Evolutionary conservation across 1,140 invertebrate species (phyloP), one percentile per base, ranked within the genome.

Genomic region (Matsumurasca onukii): DNA sequence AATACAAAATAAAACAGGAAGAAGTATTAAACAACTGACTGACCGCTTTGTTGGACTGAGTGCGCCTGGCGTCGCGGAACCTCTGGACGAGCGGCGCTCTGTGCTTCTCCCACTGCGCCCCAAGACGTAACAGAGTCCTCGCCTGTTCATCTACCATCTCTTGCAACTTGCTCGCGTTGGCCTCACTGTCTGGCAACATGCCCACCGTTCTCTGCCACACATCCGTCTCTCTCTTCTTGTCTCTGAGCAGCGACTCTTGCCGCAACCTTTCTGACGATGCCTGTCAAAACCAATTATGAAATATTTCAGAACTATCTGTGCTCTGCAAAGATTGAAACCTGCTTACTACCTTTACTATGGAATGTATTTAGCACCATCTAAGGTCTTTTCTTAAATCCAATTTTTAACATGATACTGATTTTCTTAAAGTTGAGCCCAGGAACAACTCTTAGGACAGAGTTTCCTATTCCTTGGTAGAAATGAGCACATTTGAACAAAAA

Each of bases 51-150:
- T 82, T 81, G n/a, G 82, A 83, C 75, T 82, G 82, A 27, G 84
- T 81, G 73, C 84, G 82, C 75, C 84, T 83, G 55, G 88, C 80
- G 66, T 81, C 76, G 34, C 85, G 75, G 76, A 87, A 89, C 71
- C 88, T 81, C 69, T 86, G 78, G 66, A 90, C 82, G 15, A 91
- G 78, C 17, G 88, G 86, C 45, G 79, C 80, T 72, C 88, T 80
- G 69, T 88, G 86, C 70, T 86, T 82, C 69, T 90, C 87, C 90
- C 90, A 92, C 72, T 91, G 86, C 61, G 81, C 83, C 2, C 85
- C 85, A 69, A 91, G 78, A 70, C 79, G 82, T 12, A 86, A 77
- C 49, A 91, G 75, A 78, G 86, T 83, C 74, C 85, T 83, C 30
- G 82, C 81, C 73, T 83, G 86, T 17, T 79, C 78, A 70, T 90